phyloP scores from a whole-genome alignment of 2,797 vertebrate genomes.

The Dipus sagitta region DNA sequence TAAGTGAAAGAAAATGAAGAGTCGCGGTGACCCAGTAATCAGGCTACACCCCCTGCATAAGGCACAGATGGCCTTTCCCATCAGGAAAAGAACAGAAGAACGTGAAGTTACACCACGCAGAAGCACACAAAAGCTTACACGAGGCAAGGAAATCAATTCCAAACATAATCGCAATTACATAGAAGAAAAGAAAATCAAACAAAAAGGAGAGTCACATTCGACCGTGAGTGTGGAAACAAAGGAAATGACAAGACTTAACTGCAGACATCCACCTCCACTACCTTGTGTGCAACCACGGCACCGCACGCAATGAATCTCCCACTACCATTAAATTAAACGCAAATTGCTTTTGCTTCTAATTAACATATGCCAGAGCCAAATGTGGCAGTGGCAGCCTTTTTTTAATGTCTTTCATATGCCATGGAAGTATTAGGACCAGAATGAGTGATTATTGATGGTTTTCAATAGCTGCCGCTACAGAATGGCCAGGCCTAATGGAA shows the following conservation, averaged over 20 bases:
- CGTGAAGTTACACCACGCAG: background rate
- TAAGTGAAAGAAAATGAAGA: background rate
- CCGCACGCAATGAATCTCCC: constrained; percentile 67
- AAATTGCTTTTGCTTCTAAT: constrained; percentile 77
- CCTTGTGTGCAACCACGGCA: constrained; percentile 13
- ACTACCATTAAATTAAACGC: constrained; percentile 75
- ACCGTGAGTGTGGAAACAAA: constrained; percentile 53
- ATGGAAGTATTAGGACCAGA: constrained; percentile 73
- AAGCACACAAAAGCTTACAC: background rate
- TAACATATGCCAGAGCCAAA: constrained; percentile 70
- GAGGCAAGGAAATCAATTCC: constrained; percentile 46
- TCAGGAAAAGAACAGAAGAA: constrained; percentile 42
- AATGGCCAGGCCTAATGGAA: constrained; percentile 65
- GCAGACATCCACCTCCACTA: constrained; percentile 2
- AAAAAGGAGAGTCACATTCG: background rate
- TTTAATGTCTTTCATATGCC: constrained; percentile 75
- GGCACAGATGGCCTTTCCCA: background rate
- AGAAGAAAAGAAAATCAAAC: background rate
- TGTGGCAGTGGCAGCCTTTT: constrained; percentile 47
- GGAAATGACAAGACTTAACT: background rate
- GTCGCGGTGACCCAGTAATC: background rate
- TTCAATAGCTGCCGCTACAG: constrained; percentile 81
- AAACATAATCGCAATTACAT: background rate
- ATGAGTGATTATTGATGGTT: constrained; percentile 79
- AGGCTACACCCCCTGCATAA: background rate